These are phyloP conservation scores for Hyla sarda DNA, from an alignment of 2,113 vertebrate genomes.

Conservation along the genomic window DNA sequence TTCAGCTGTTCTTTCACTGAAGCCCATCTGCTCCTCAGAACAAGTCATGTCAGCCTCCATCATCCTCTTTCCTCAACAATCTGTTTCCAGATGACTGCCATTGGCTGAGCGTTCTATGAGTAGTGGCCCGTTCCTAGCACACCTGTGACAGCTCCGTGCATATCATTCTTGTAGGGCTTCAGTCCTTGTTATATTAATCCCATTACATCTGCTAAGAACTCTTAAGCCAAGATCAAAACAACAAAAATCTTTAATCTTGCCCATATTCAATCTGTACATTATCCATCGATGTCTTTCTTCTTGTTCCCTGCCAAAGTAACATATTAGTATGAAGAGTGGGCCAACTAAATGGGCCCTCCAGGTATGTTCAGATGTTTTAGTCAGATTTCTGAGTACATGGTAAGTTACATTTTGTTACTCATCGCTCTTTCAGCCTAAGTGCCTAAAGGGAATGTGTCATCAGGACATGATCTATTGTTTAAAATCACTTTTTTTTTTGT, in stretches of 20 bases:
- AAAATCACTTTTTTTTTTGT: too few species aligned
- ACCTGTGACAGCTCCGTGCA: background rate
- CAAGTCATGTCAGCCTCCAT: background rate
- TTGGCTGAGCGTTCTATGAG: background rate
- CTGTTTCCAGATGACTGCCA: background rate
- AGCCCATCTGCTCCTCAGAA: background rate
- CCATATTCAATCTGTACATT: background rate
- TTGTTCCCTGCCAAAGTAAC: background rate
- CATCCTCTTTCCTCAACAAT: slow-evolving; percentile 5
- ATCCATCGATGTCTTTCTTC: background rate
- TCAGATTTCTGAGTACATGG: background rate
- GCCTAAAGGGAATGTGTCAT: too few species aligned
- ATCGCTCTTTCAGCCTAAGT: too few species aligned
- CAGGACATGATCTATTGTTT: too few species aligned
- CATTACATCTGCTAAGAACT: background rate
- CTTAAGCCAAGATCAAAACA: background rate
- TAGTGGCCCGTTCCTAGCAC: background rate
- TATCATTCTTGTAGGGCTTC: background rate
- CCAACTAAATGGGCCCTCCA: background rate
- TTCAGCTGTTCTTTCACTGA: slow-evolving; percentile 2
- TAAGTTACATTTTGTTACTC: background rate
- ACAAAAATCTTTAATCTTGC: background rate
- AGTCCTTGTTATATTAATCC: background rate
- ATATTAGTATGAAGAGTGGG: background rate
- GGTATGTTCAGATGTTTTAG: background rate